Evolutionary conservation across 2,113 vertebrate species (phyloP).

Genomic region (Dolichallabes microphthalmus): DNA sequence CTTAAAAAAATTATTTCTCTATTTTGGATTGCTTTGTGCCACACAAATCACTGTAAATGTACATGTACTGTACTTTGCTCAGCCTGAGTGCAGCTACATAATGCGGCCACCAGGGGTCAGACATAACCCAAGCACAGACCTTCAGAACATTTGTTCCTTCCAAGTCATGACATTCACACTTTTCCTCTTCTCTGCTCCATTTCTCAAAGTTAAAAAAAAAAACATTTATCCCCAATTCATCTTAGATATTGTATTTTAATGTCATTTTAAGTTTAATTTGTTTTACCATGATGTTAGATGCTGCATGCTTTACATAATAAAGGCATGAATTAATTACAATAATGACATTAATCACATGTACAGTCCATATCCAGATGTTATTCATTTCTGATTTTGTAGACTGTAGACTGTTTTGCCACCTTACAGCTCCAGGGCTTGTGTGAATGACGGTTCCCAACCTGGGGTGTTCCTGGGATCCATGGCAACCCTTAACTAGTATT

Average conservation of each 20-base stretch:
- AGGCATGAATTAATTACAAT: no score
- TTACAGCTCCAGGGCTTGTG: neutral
- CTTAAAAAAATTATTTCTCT: neutral
- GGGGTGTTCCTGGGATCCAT: neutral
- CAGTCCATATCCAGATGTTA: constrained; percentile 12
- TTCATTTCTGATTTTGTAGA: neutral
- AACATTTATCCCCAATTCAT: constrained; percentile 56
- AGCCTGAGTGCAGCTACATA: constrained; percentile 24
- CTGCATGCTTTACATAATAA: neutral
- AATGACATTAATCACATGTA: no score
- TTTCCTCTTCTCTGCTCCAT: neutral
- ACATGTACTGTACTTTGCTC: neutral
- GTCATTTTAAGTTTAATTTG: neutral
- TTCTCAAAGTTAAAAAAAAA: neutral
- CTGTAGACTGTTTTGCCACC: neutral
- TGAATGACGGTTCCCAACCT: neutral
- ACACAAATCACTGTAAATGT: neutral
- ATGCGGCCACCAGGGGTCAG: constrained; percentile 59
- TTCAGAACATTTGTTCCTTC: neutral
- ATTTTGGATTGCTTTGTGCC: neutral
- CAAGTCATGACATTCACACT: neutral
- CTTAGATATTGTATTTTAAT: constrained; percentile 22
- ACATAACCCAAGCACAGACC: constrained; percentile 57
- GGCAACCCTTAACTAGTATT: neutral
- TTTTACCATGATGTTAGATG: constrained; percentile 14